Evolutionary conservation across 2,113 vertebrate species (phyloP).

Genomic region (Vanacampus margaritifer): DNA sequence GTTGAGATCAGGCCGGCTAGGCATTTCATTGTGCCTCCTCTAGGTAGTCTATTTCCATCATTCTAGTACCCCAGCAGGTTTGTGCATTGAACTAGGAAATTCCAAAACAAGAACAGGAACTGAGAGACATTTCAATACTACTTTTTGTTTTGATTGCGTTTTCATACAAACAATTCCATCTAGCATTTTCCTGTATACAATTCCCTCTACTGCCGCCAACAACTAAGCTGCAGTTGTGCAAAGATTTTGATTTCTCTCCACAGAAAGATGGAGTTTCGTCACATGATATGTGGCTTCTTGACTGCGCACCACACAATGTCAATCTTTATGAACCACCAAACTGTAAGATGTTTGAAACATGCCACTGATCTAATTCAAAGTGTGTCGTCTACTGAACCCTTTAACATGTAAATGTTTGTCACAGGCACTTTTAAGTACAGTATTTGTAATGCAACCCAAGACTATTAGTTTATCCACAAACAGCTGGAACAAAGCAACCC

Average conservation of each 20-base stretch:
- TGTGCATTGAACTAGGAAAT: neutral
- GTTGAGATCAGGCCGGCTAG: neutral
- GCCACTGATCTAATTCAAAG: conserved; percentile 34
- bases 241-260: conserved; percentile 15
- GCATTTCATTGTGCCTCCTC: neutral
- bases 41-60: neutral
- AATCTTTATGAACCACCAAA: conserved; percentile 16
- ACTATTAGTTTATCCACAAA: conserved; percentile 26
- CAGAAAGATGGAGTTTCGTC: conserved; percentile 21
- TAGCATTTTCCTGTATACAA: neutral
- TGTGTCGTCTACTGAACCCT: conserved; percentile 35
- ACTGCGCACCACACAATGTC: conserved; percentile 16
- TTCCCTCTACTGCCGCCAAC: too few species aligned
- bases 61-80: neutral
- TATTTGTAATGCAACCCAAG: conserved; percentile 22
- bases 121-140: neutral
- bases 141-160: conserved; percentile 2
- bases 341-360: conserved; percentile 29
- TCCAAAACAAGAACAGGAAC: conserved; percentile 1
- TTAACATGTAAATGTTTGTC: conserved; percentile 17
- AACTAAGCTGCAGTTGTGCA: conserved; percentile 10
- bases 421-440: conserved; percentile 17
- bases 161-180: neutral
- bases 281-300: conserved; percentile 21
- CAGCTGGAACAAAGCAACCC: conserved; percentile 40